Percentiles rank a stretch among this genome's conserved stretches.
phyloP scores from a whole-genome alignment of 2,113 vertebrate species.

The Myotis lucifugus region DNA sequence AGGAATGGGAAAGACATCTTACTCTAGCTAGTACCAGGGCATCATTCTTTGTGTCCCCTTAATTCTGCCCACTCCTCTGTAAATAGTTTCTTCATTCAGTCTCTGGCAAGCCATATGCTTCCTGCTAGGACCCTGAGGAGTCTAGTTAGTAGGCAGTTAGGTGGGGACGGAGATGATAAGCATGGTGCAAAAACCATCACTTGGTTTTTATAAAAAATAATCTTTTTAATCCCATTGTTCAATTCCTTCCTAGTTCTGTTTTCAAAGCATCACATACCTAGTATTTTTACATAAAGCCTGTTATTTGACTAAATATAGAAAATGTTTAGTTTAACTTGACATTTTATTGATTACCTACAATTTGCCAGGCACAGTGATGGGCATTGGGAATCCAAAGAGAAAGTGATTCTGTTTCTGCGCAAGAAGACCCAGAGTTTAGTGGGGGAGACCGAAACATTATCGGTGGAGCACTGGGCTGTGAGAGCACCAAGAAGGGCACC shows the following conservation, averaged over 20 bases:
- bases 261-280: constrained; percentile 70
- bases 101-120: constrained; percentile 32
- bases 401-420: background rate
- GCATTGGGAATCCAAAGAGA: background rate
- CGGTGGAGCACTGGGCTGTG: fast-evolving
- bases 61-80: constrained; percentile 5
- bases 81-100: background rate
- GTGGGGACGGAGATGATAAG: constrained; percentile 44
- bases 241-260: constrained; percentile 74
- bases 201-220: constrained; percentile 67
- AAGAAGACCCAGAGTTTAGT: background rate
- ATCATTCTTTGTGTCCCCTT: background rate
- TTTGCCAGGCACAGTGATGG: background rate
- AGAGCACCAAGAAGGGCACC: background rate
- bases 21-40: background rate
- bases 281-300: constrained; percentile 72
- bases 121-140: constrained; percentile 20
- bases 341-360: constrained; percentile 19
- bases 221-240: constrained; percentile 74
- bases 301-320: constrained; percentile 71
- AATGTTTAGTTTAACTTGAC: constrained; percentile 12
- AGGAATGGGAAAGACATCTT: background rate
- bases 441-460: background rate
- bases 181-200: constrained; percentile 74
- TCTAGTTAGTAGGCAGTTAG: constrained; percentile 12